phyloP scores from a whole-genome alignment of 2,797 vertebrate genomes.

The Borostomias antarcticus region DNA sequence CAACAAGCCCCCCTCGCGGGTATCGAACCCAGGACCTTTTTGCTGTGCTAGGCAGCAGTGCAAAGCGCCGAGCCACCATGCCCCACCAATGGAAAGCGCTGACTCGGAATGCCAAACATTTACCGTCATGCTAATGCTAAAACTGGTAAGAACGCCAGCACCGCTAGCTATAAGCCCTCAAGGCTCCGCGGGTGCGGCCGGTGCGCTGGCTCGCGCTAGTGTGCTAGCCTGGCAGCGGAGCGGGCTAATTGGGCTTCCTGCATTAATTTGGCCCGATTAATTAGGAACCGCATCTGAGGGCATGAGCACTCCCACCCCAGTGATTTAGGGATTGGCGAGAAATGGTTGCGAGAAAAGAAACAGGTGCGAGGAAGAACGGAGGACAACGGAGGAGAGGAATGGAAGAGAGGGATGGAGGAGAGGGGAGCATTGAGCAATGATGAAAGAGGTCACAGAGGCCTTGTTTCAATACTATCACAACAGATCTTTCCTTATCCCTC shows the following conservation, averaged over 20 bases:
- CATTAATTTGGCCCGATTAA: slow-evolving; percentile 76
- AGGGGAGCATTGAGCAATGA: not conserved
- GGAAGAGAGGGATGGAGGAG: not conserved
- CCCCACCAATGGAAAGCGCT: not conserved
- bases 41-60: no score
- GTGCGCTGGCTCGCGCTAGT: slow-evolving; percentile 1
- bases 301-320: slow-evolving; percentile 52
- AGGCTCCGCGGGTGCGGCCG: slow-evolving; percentile 25
- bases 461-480: not conserved
- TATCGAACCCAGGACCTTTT: no score
- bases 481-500: not conserved
- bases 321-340: slow-evolving; percentile 63
- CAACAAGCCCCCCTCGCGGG: no score
- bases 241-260: slow-evolving; percentile 63
- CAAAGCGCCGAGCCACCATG: not conserved
- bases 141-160: slow-evolving; percentile 25
- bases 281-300: slow-evolving; percentile 67
- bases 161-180: slow-evolving; percentile 36
- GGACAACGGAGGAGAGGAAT: slow-evolving; percentile 1
- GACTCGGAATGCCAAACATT: slow-evolving; percentile 18
- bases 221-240: slow-evolving; percentile 48
- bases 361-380: slow-evolving; percentile 18
- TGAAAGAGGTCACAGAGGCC: slow-evolving; percentile 40
- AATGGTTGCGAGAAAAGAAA: slow-evolving; percentile 38
- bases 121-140: slow-evolving; percentile 20